Conservation (phyloP, 2,888 invertebrate species). For the Chrysina gloriosa region DNA sequence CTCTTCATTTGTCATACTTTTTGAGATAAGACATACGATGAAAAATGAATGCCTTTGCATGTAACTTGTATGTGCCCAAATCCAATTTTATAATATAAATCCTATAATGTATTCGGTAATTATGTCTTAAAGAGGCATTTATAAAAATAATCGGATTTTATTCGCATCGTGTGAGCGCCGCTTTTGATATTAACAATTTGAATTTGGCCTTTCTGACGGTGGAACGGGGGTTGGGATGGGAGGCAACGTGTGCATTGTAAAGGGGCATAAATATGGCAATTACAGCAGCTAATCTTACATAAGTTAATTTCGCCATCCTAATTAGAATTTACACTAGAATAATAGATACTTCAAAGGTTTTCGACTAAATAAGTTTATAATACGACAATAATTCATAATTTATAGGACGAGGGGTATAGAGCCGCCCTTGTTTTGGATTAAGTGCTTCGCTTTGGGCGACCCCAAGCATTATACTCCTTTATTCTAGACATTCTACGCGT, state of each 20-base stretch:
- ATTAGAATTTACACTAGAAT: conserved; percentile 43
- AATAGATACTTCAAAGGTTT: conserved; percentile 43
- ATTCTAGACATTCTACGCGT: too few species aligned
- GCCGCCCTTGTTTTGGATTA: conserved; percentile 39
- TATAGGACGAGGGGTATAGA: neutral
- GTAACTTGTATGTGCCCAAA: too few species aligned
- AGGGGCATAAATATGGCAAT: conserved; percentile 40
- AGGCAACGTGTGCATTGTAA: neutral
- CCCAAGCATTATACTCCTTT: too few species aligned
- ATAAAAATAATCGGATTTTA: neutral
- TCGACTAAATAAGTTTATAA: conserved; percentile 41
- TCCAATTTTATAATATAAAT: too few species aligned
- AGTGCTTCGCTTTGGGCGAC: conserved; percentile 35
- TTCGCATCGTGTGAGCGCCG: neutral
- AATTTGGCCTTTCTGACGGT: neutral
- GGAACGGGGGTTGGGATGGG: neutral
- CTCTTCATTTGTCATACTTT: too few species aligned
- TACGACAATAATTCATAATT: conserved; percentile 42
- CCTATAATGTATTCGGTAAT: too few species aligned
- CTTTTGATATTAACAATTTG: neutral
- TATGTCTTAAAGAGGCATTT: too few species aligned
- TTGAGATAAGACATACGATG: too few species aligned
- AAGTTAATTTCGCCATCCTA: conserved; percentile 39
- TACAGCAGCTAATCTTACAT: conserved; percentile 41
- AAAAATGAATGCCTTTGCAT: too few species aligned